Evolutionary conservation across 2,888 invertebrate species (phyloP).

Genomic region (Xanthostigma xanthostigma): DNA sequence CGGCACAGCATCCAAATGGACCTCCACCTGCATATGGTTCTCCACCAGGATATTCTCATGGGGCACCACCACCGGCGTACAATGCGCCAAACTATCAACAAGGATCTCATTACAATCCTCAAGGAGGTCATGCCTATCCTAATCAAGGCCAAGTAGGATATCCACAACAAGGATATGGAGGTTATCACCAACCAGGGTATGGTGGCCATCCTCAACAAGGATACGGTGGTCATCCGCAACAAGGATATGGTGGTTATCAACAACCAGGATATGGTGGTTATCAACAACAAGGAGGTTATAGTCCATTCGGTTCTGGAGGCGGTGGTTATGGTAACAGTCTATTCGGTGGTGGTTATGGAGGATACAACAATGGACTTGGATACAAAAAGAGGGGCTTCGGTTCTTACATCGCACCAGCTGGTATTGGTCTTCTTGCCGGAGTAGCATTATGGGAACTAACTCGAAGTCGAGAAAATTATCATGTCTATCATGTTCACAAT

Average conservation of each 20-base stretch:
- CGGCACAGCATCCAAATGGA: neutral
- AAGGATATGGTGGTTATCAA: neutral
- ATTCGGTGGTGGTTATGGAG: neutral
- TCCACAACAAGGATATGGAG: neutral
- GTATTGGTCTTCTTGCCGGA: neutral
- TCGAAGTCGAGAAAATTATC: neutral
- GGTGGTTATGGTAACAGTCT: neutral
- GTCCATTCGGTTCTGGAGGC: neutral
- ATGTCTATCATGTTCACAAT: neutral
- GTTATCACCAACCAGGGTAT: slow-evolving; percentile 1
- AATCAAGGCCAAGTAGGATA: neutral
- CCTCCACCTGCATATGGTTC: slow-evolving; percentile 3
- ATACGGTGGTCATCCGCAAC: neutral
- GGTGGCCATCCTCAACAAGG: neutral
- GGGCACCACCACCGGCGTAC: slow-evolving; percentile 1
- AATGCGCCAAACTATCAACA: neutral
- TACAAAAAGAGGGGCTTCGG: no score
- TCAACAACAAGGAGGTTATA: neutral
- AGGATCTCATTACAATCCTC: neutral
- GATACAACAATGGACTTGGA: neutral
- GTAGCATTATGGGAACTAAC: slow-evolving; percentile 3
- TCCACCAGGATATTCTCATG: neutral
- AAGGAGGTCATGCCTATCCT: neutral
- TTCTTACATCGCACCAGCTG: no score
- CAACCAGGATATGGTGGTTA: slow-evolving; percentile 2